Conservation (phyloP, 2,797 vertebrate species). For the Enteromius fasciolatus region DNA sequence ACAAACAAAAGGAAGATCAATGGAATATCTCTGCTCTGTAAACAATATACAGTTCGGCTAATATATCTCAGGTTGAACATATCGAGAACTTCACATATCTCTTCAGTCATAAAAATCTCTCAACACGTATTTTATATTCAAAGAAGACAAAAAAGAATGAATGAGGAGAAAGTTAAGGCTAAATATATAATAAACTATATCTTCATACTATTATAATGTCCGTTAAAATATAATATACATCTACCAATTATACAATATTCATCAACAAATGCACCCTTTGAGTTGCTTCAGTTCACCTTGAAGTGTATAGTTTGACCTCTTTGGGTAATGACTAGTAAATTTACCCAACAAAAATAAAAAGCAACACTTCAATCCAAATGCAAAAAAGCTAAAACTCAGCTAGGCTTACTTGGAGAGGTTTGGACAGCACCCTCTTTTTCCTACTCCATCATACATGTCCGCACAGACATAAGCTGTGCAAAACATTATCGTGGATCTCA, state of each 20-base stretch:
- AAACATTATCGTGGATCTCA: constrained; percentile 30
- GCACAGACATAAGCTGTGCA: constrained; percentile 36
- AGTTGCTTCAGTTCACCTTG: constrained; percentile 7
- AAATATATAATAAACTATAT: constrained; percentile 41
- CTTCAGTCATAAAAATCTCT: constrained; percentile 20
- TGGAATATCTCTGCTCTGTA: constrained; percentile 25
- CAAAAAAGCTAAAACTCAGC: constrained; percentile 16
- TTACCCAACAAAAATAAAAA: background rate
- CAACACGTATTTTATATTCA: constrained; percentile 22
- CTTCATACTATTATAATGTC: constrained; percentile 24
- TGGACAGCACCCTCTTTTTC: constrained; percentile 11
- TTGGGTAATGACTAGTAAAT: constrained; percentile 7
- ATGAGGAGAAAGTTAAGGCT: background rate
- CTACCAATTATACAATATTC: constrained; percentile 29
- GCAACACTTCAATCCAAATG: constrained; percentile 16
- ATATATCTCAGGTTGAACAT: constrained; percentile 10
- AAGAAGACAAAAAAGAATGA: constrained; percentile 27
- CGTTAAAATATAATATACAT: constrained; percentile 44
- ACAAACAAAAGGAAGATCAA: constrained; percentile 41
- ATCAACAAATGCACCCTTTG: constrained; percentile 6
- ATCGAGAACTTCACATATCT: constrained; percentile 13
- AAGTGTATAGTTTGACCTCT: constrained; percentile 8
- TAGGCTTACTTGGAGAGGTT: constrained; percentile 33
- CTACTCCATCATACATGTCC: constrained; percentile 4
- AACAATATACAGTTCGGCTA: constrained; percentile 21